Conservation (phyloP, 2,888 invertebrate genomes). For the Anodontia alba region DNA sequence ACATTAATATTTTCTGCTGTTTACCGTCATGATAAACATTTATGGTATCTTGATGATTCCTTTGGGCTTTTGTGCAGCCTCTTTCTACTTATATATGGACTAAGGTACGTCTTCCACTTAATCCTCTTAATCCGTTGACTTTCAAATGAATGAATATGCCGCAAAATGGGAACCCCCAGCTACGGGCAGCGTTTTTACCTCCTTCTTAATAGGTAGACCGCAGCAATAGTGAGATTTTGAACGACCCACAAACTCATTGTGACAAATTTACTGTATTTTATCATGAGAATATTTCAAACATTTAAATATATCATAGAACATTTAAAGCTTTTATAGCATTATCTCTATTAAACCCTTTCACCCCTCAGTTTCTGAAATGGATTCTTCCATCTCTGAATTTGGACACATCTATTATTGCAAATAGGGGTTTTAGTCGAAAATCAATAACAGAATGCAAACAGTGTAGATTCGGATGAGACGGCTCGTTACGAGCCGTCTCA, state of each 20-base stretch:
- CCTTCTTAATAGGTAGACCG: not conserved
- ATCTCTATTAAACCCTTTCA: no score
- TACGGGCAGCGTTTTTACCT: not conserved
- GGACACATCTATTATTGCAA: not conserved
- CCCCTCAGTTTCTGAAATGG: no score
- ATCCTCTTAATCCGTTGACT: not conserved
- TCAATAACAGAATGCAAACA: no score
- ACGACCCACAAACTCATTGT: not conserved
- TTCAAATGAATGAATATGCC: not conserved
- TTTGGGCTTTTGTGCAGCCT: constrained; percentile 63
- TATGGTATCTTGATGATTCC: constrained; percentile 67
- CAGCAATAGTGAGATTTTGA: not conserved
- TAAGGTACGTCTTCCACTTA: constrained; percentile 47
- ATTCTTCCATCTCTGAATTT: not conserved
- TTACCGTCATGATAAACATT: constrained; percentile 38
- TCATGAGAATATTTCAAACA: no score
- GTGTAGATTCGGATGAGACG: no score
- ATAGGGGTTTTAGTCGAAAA: no score
- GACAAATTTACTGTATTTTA: no score
- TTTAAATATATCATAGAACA: no score
- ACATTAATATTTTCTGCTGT: constrained; percentile 57
- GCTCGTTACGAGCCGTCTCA: not conserved
- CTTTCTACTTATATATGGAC: constrained; percentile 62
- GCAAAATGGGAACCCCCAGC: not conserved
- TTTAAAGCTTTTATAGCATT: no score